These are phyloP conservation scores for Yponomeuta malinellus DNA, from an alignment of 2,888 invertebrate genomes.

Conservation along the genomic window DNA sequence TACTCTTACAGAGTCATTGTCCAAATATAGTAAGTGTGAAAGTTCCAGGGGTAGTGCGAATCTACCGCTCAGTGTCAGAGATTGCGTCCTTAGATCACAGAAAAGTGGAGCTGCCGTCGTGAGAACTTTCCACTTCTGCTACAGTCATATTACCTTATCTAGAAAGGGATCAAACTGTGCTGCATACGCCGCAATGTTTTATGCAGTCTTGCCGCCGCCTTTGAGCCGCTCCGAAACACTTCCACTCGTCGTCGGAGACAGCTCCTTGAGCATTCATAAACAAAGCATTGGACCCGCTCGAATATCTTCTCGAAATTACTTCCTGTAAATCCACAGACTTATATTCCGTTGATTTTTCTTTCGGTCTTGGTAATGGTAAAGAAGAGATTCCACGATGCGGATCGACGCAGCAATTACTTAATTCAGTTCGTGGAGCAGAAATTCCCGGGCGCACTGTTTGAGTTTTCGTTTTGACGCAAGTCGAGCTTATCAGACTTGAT, in stretches of 20 bases:
- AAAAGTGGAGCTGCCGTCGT: slow-evolving; percentile 65
- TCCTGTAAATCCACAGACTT: slow-evolving; percentile 35
- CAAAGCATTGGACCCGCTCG: slow-evolving; percentile 43
- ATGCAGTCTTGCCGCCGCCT: slow-evolving; percentile 61
- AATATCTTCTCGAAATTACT: slow-evolving; percentile 54
- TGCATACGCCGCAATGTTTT: slow-evolving; percentile 73
- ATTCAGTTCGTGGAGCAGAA: slow-evolving; percentile 2
- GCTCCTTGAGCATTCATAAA: slow-evolving; percentile 55
- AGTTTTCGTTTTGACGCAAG: slow-evolving; percentile 3
- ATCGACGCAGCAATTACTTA: slow-evolving; percentile 7
- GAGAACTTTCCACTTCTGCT: slow-evolving; percentile 58
- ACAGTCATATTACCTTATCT: slow-evolving; percentile 70
- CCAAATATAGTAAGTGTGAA: background rate
- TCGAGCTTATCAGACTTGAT: background rate
- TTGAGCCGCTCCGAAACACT: slow-evolving; percentile 69
- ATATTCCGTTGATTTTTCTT: slow-evolving; percentile 32
- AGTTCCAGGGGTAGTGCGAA: background rate
- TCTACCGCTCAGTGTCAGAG: slow-evolving; percentile 25
- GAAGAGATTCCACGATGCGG: slow-evolving; percentile 1
- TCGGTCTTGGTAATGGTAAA: background rate
- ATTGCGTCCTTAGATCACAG: slow-evolving; percentile 57
- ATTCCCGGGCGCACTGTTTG: slow-evolving; percentile 2
- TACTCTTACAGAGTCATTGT: background rate
- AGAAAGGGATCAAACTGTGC: slow-evolving; percentile 72
- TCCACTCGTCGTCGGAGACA: slow-evolving; percentile 42